These are phyloP conservation scores for Nematostella vectensis DNA, from an alignment of 92 coral and sea anemone species.

Conservation along the genomic window DNA sequence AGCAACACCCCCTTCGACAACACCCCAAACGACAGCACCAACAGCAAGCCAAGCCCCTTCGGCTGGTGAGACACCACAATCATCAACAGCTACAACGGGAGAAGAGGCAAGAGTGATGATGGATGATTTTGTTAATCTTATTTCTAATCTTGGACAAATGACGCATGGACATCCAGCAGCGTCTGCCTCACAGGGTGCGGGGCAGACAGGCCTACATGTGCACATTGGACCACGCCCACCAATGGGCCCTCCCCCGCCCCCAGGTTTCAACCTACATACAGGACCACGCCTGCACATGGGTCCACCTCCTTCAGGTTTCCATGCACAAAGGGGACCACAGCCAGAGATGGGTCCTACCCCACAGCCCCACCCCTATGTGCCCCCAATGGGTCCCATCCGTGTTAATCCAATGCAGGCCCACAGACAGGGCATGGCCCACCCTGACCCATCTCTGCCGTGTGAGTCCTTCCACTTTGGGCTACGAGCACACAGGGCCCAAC, in stretches of 20 bases:
- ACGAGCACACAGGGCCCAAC: conserved; percentile 20
- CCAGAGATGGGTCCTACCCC: too few species aligned
- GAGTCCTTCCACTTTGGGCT: conserved; percentile 99
- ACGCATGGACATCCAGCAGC: conserved; percentile 37
- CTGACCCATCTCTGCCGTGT: conserved; percentile 89
- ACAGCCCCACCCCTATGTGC: too few species aligned
- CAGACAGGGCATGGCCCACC: conserved; percentile 29
- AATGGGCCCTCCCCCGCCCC: too few species aligned
- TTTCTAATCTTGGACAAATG: conserved; percentile 37
- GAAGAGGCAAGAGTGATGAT: conserved; percentile 39
- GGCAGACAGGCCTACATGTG: conserved; percentile 15
- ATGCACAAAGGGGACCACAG: too few species aligned
- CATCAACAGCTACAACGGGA: conserved; percentile 1
- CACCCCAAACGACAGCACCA: conserved; percentile 26
- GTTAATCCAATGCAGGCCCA: not conserved
- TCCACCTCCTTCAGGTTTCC: too few species aligned
- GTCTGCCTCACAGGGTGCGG: conserved; percentile 35
- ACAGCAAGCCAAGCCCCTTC: conserved; percentile 17
- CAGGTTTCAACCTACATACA: too few species aligned
- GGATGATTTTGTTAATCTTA: conserved; percentile 74
- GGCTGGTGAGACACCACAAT: conserved; percentile 14
- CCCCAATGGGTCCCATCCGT: not conserved
- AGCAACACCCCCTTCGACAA: conserved; percentile 38
- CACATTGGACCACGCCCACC: too few species aligned
- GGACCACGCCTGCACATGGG: too few species aligned